Evolutionary conservation across 2,797 vertebrate genomes (phyloP).

Genomic region (Neosilurus hyrtlii): DNA sequence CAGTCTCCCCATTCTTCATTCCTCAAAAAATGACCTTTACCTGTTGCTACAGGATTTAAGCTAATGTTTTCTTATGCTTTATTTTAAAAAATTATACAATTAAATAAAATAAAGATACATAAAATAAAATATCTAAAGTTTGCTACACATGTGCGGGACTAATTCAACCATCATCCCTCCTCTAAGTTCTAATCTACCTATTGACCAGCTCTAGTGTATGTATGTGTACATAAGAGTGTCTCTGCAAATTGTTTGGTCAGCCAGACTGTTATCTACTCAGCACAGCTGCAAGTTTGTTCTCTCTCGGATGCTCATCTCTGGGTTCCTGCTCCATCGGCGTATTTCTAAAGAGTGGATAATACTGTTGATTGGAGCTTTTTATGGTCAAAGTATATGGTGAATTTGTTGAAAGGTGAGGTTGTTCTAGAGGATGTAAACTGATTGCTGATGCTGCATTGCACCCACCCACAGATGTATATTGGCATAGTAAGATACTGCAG

Average conservation of each 20-base stretch:
- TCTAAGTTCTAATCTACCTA: constrained; percentile 56
- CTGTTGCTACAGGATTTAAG: not conserved
- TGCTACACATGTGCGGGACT: constrained; percentile 22
- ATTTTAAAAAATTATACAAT: too few relatives aligned
- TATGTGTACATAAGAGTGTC: constrained; percentile 57
- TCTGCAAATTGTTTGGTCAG: constrained; percentile 59
- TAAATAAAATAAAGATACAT: too few relatives aligned
- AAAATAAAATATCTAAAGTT: not conserved
- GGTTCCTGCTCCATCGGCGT: constrained; percentile 15
- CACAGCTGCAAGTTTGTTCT: constrained; percentile 44
- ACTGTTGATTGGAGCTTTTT: constrained; percentile 43
- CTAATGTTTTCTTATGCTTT: not conserved
- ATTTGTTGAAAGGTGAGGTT: constrained; percentile 47
- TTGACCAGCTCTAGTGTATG: constrained; percentile 51
- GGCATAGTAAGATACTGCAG: constrained; percentile 1
- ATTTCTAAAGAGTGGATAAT: constrained; percentile 41
- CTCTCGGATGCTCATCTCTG: constrained; percentile 17
- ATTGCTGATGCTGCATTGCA: constrained; percentile 40
- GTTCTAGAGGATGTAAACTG: constrained; percentile 47
- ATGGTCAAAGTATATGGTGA: constrained; percentile 41
- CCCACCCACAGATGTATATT: not conserved
- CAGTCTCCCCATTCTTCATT: not conserved
- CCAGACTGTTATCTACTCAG: constrained; percentile 55
- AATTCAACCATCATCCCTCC: constrained; percentile 41
- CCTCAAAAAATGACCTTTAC: not conserved